phyloP scores from a whole-genome alignment of 1,140 invertebrate species.

The Philotrypesis tridentata region DNA sequence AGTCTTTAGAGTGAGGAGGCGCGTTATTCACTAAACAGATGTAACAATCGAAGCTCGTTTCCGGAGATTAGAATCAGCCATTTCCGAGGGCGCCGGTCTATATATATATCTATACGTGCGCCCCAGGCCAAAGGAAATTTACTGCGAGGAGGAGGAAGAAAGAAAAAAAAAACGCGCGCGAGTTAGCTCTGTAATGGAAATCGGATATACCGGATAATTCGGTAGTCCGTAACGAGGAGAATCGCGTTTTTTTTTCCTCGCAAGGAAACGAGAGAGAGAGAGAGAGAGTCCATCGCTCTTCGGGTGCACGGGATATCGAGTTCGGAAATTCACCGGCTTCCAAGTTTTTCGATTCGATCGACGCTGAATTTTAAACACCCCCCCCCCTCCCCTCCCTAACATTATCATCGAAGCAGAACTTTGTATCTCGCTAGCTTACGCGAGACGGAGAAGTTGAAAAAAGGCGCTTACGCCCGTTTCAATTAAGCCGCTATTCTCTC shows the following conservation, averaged over 20 bases:
- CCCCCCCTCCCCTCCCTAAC: not conserved
- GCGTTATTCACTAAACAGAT: constrained; percentile 29
- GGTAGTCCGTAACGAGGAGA: constrained; percentile 21
- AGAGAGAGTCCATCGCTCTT: not conserved
- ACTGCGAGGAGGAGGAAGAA: too few species aligned
- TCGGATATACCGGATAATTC: constrained; percentile 22
- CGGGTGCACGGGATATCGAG: not conserved
- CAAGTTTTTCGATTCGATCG: not conserved
- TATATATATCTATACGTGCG: too few species aligned
- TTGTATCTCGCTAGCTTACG: not conserved
- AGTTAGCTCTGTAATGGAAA: constrained; percentile 12
- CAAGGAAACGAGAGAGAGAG: too few species aligned
- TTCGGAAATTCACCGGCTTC: not conserved
- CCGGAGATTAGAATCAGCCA: constrained; percentile 33
- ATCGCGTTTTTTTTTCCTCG: constrained; percentile 15
- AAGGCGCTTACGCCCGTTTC: not conserved
- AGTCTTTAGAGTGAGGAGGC: not conserved
- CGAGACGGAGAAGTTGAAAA: not conserved
- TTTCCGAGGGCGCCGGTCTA: constrained; percentile 11
- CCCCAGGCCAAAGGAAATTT: not conserved
- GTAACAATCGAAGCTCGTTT: constrained; percentile 37
- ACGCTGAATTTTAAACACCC: not conserved
- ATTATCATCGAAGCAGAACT: not conserved
- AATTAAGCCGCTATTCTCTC: not conserved
- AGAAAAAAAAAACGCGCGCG: constrained; percentile 11